A percentile compares a stretch with the other conserved stretches of the same genome.
Evolutionary conservation across 1,140 invertebrate species (phyloP).

Genomic region (Galleria mellonella): DNA sequence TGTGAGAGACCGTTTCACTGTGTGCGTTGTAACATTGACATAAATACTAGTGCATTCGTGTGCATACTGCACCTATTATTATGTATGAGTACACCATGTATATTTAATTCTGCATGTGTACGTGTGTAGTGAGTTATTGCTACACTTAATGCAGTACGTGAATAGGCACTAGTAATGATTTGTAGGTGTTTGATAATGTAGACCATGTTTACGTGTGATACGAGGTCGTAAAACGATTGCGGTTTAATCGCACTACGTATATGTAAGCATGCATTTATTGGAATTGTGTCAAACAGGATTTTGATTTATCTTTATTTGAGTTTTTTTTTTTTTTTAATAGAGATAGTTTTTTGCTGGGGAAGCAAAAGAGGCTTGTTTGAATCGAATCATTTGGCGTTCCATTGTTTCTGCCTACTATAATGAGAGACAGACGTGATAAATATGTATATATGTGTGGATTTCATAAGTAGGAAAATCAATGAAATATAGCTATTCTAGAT

Average conservation of each 20-base stretch:
- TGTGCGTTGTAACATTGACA: constrained; percentile 64
- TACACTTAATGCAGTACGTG: constrained; percentile 33
- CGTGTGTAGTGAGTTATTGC: constrained; percentile 32
- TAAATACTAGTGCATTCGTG: constrained; percentile 43
- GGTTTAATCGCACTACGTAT: constrained; percentile 36
- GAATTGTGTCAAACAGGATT: no score
- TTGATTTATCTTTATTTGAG: no score
- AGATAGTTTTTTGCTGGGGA: no score
- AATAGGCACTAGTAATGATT: constrained; percentile 25
- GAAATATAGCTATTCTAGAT: no score
- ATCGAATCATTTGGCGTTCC: no score
- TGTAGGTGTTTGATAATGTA: constrained; percentile 39
- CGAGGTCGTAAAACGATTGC: constrained; percentile 47
- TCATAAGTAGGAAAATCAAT: no score
- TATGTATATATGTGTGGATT: no score
- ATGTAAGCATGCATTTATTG: constrained; percentile 15
- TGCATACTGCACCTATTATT: constrained; percentile 9
- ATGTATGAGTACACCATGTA: constrained; percentile 2
- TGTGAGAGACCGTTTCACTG: constrained; percentile 24
- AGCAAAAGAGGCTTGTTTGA: no score
- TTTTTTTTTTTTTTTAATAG: no score
- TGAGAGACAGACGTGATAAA: no score
- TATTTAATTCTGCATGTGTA: constrained; percentile 5
- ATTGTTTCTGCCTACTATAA: no score
- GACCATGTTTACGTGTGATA: constrained; percentile 44